These are phyloP conservation scores for Phylloscopus whistleri DNA, from an alignment of 2,113 vertebrate genomes.

Conservation along the genomic window DNA sequence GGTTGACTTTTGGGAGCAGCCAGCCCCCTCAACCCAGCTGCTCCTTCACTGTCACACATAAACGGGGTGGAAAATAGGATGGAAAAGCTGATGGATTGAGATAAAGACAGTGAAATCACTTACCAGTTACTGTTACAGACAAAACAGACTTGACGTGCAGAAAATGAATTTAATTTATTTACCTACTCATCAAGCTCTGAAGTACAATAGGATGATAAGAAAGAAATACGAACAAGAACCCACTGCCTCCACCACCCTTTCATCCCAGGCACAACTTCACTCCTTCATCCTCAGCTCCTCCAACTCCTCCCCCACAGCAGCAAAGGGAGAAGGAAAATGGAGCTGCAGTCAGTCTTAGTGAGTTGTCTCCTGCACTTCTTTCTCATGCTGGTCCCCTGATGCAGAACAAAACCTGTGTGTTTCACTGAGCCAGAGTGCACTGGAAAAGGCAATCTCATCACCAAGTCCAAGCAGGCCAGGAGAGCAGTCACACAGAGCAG, in stretches of 20 bases:
- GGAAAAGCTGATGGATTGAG: accelerated
- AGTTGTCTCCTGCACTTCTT: not conserved
- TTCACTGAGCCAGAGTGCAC: not conserved
- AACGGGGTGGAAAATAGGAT: not conserved
- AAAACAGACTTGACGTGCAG: accelerated
- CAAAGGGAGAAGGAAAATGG: not conserved
- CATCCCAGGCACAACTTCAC: not conserved
- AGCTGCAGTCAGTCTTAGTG: not conserved
- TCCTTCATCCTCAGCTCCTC: not conserved
- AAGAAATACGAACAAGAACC: not conserved
- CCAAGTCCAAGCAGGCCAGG: no score
- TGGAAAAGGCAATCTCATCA: no score
- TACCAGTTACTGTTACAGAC: not conserved
- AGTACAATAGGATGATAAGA: not conserved
- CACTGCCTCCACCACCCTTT: accelerated
- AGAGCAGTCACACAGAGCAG: no score
- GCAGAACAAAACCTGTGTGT: not conserved
- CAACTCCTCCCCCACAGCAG: not conserved
- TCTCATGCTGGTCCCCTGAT: not conserved
- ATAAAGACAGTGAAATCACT: not conserved
- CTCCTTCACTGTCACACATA: not conserved
- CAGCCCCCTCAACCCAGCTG: not conserved
- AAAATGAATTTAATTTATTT: not conserved
- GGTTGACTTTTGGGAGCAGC: not conserved
- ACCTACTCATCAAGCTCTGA: not conserved